Percentiles rank a stretch among this genome's conserved stretches.
phyloP scores from a whole-genome alignment of 2,113 vertebrate genomes.

The Neomonachus schauinslandi region DNA sequence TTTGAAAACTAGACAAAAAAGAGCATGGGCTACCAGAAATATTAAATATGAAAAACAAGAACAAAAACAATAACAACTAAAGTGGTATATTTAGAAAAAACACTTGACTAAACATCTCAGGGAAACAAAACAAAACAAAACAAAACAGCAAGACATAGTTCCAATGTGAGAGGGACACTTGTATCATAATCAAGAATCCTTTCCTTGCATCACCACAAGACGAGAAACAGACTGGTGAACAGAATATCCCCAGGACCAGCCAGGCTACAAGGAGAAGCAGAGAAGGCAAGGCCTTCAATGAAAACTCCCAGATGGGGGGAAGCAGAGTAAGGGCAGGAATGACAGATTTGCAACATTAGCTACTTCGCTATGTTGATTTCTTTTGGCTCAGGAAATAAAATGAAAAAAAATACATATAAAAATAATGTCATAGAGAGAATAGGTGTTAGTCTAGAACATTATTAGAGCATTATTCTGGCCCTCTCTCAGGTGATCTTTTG shows the following conservation, averaged over 20 bases:
- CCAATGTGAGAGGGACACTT: background rate
- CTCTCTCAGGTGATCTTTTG: background rate
- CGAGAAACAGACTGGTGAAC: background rate
- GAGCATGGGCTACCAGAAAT: background rate
- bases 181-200: background rate
- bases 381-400: background rate
- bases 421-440: background rate
- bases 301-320: background rate
- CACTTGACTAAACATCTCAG: background rate
- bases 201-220: background rate
- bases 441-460: background rate
- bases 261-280: background rate
- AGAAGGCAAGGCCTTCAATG: background rate
- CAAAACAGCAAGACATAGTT: background rate
- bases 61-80: background rate
- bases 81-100: background rate
- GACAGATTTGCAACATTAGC: background rate
- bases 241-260: background rate
- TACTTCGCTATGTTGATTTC: background rate
- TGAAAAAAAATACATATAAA: constrained; percentile 17
- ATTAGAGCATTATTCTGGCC: background rate
- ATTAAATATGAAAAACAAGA: background rate
- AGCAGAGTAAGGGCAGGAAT: background rate
- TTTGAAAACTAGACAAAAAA: constrained; percentile 11
- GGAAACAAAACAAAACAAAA: background rate